Percentiles rank a stretch among this genome's conserved stretches.
Conservation (phyloP, 2,888 invertebrate species). For the Pilophorus perplexus region DNA sequence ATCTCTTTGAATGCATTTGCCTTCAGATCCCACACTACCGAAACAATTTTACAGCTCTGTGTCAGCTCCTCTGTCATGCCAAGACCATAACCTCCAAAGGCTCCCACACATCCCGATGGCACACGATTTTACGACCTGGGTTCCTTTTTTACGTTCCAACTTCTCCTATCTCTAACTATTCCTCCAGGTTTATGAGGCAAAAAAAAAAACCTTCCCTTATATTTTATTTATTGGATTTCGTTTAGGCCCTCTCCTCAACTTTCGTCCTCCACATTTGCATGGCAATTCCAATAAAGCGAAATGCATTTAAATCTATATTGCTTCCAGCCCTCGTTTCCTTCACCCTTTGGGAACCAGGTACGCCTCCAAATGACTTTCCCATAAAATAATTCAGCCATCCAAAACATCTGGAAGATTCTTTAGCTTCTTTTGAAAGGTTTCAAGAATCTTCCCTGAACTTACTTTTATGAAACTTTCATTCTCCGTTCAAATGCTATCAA, state of each 20-base stretch:
- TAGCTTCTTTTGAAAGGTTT: no score
- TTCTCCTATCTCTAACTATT: neutral
- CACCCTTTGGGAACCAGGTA: conserved; percentile 7
- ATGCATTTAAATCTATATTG: conserved; percentile 42
- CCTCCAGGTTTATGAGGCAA: conserved; percentile 22
- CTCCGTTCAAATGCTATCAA: no score
- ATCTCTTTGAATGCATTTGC: neutral
- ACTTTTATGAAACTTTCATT: no score
- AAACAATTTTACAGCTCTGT: conserved; percentile 35
- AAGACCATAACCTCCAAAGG: conserved; percentile 29
- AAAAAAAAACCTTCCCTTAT: conserved; percentile 22
- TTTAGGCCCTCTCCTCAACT: conserved; percentile 30
- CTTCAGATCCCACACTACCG: conserved; percentile 18
- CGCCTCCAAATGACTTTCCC: conserved; percentile 23
- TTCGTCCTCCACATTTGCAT: conserved; percentile 33
- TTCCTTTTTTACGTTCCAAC: conserved; percentile 21
- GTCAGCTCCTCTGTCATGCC: neutral
- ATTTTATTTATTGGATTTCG: conserved; percentile 41
- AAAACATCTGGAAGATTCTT: no score
- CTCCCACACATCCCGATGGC: conserved; percentile 35
- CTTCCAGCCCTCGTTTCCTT: neutral
- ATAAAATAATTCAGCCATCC: conserved; percentile 27
- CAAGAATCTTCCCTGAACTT: no score
- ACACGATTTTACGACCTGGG: conserved; percentile 32
- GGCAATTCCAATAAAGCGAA: conserved; percentile 42